Evolutionary conservation across 2,797 vertebrate genomes (phyloP).

Genomic region (Parotocinclus haroldoi): DNA sequence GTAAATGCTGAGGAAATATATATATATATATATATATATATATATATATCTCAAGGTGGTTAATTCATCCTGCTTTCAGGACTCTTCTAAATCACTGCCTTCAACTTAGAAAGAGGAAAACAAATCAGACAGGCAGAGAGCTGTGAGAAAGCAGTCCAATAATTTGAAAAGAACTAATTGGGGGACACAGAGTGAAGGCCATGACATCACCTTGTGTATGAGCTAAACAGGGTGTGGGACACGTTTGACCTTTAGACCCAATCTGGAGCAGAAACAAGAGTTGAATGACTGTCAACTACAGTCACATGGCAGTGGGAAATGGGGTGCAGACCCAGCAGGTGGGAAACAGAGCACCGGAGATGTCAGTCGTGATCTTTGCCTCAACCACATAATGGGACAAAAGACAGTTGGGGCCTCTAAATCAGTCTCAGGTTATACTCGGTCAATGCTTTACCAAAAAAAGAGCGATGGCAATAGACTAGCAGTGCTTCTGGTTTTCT

Average conservation of each 20-base stretch:
- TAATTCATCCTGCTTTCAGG: too few relatives aligned
- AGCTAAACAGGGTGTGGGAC: conserved; percentile 45
- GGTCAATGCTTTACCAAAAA: conserved; percentile 20
- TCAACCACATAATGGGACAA: conserved; percentile 18
- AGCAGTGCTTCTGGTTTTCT: too few relatives aligned
- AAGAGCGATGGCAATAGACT: neutral
- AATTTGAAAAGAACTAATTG: neutral
- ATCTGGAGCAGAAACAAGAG: conserved; percentile 11
- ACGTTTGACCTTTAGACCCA: conserved; percentile 38
- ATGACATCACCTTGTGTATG: conserved; percentile 41
- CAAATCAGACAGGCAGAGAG: neutral
- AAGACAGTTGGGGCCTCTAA: conserved; percentile 13
- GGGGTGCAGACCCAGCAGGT: conserved; percentile 36
- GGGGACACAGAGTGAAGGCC: conserved; percentile 2
- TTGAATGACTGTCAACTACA: conserved; percentile 13
- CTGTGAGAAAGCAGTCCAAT: conserved; percentile 6
- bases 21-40: too few relatives aligned
- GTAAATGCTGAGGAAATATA: too few relatives aligned
- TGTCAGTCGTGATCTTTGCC: conserved; percentile 34
- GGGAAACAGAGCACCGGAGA: conserved; percentile 20
- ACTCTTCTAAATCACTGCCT: neutral
- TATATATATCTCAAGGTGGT: too few relatives aligned
- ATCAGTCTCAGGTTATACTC: conserved; percentile 27
- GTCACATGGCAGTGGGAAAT: conserved; percentile 22
- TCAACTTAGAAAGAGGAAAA: conserved; percentile 5